phyloP scores from a whole-genome alignment of 2,113 vertebrate genomes.

The Scomber colias region DNA sequence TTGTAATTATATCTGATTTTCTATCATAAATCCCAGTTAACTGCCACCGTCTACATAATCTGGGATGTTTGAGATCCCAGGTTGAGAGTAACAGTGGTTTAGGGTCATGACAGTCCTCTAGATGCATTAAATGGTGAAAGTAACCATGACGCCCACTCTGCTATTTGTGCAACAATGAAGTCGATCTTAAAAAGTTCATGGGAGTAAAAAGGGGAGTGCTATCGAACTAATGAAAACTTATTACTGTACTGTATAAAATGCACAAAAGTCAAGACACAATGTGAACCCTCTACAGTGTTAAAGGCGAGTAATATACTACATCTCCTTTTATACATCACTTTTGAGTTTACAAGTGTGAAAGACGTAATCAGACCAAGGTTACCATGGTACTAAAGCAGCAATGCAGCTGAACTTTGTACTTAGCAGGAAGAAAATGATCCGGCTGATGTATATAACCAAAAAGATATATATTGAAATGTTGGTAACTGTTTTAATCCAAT shows the following conservation, averaged over 20 bases:
- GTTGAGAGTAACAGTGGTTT: constrained; percentile 12
- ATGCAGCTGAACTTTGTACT: constrained; percentile 24
- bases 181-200: constrained; percentile 46
- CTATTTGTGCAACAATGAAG: constrained; percentile 53
- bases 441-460: background rate
- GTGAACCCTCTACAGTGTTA: background rate
- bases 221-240: constrained; percentile 14
- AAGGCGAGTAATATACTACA: background rate
- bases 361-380: constrained; percentile 40
- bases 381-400: constrained; percentile 34
- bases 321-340: constrained; percentile 21
- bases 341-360: constrained; percentile 51
- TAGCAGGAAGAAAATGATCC: background rate
- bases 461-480: background rate
- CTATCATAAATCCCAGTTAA: constrained; percentile 51
- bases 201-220: constrained; percentile 13
- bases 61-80: constrained; percentile 19
- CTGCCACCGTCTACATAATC: constrained; percentile 48
- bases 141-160: constrained; percentile 57
- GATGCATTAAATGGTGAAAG: constrained; percentile 22
- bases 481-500: background rate
- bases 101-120: constrained; percentile 15
- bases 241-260: constrained; percentile 34
- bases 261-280: constrained; percentile 25
- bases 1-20: constrained; percentile 56